Evolutionary conservation across 30 jellyfish, hydroid and myxozoan species (phyloP).

Genomic region (Morbakka virulenta): DNA sequence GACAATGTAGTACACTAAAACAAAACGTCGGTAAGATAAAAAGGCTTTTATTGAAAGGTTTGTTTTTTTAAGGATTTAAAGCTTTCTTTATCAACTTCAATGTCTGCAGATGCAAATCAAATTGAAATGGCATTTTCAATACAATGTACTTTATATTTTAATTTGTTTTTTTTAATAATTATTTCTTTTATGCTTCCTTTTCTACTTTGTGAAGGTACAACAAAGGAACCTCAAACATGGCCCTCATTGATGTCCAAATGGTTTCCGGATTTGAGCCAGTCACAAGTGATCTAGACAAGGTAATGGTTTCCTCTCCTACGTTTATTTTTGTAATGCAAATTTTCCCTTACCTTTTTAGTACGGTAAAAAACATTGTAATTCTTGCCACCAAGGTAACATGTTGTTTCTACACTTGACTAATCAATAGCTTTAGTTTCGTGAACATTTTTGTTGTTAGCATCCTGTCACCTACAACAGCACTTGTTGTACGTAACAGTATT

Average conservation of each 20-base stretch:
- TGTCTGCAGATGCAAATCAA: too few relatives aligned
- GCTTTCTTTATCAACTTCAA: constrained; percentile 1
- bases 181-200: too few relatives aligned
- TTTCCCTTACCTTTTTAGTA: not conserved
- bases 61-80: constrained; percentile 7
- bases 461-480: constrained; percentile 58
- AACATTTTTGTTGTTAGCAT: too few relatives aligned
- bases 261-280: constrained; percentile 80
- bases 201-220: constrained; percentile 42
- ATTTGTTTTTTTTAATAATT: too few relatives aligned
- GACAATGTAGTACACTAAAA: too few relatives aligned
- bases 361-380: not conserved
- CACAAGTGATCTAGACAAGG: constrained; percentile 62
- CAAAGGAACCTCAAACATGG: constrained; percentile 83
- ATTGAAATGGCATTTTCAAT: too few relatives aligned
- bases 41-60: too few relatives aligned
- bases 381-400: not conserved
- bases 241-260: constrained; percentile 81
- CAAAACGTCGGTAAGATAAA: too few relatives aligned
- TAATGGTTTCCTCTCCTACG: not conserved
- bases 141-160: too few relatives aligned
- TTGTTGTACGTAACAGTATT: too few relatives aligned
- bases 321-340: not conserved
- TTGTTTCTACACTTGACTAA: too few relatives aligned
- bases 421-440: too few relatives aligned